Evolutionary conservation across 2,888 invertebrate species (phyloP).

Genomic region (Hedya salicella): DNA sequence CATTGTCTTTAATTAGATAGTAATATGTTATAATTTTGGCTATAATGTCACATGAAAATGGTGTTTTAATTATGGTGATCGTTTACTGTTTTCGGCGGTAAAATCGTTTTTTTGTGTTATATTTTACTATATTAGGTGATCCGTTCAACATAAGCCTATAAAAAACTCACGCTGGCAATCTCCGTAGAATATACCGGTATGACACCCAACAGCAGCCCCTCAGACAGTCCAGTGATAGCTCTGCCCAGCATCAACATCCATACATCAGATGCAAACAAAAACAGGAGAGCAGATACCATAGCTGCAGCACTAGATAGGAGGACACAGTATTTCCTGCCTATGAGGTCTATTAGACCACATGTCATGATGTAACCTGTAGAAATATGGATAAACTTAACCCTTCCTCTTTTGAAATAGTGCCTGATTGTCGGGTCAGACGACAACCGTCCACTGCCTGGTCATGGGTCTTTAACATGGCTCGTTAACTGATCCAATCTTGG

Average conservation of each 20-base stretch:
- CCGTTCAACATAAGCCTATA: neutral
- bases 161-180: slow-evolving; percentile 60
- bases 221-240: slow-evolving; percentile 51
- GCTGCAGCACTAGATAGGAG: slow-evolving; percentile 45
- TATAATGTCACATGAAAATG: no score
- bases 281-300: slow-evolving; percentile 47
- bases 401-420: no score
- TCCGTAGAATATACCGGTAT: slow-evolving; percentile 66
- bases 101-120: no score
- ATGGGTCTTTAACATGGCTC: no score
- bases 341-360: slow-evolving; percentile 48
- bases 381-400: neutral
- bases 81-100: no score
- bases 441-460: no score
- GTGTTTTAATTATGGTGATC: no score
- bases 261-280: slow-evolving; percentile 57
- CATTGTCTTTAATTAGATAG: no score
- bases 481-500: no score
- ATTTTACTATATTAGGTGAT: no score
- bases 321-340: slow-evolving; percentile 52
- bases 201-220: slow-evolving; percentile 52
- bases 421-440: no score
- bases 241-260: slow-evolving; percentile 61
- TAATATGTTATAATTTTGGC: no score
- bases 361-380: slow-evolving; percentile 20